Evolutionary conservation across 2,797 vertebrate genomes (phyloP).

Genomic region (Bovichtus variegatus): DNA sequence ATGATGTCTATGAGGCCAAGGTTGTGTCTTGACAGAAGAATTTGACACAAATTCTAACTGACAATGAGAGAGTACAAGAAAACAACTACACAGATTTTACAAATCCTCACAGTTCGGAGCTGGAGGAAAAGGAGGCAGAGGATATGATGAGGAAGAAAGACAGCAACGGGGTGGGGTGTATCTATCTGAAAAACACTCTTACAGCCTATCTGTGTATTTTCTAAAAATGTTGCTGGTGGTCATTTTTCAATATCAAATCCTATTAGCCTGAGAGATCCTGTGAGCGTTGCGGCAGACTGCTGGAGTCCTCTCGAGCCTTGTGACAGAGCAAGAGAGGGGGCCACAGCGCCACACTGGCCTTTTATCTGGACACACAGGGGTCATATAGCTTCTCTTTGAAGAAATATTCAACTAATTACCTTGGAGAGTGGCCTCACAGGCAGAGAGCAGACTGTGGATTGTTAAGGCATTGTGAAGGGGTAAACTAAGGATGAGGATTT

Average conservation of each 20-base stretch:
- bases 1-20: conserved; percentile 64
- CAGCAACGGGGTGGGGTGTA: conserved; percentile 11
- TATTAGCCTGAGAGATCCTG: conserved; percentile 86
- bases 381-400: conserved; percentile 88
- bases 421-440: conserved; percentile 85
- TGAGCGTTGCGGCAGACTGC: conserved; percentile 73
- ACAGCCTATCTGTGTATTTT: conserved; percentile 61
- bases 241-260: conserved; percentile 88
- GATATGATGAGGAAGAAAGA: conserved; percentile 25
- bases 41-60: conserved; percentile 50
- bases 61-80: conserved; percentile 35
- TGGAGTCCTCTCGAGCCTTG: conserved; percentile 84
- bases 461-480: conserved; percentile 80
- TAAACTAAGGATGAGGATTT: conserved; percentile 83
- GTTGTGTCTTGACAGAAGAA: conserved; percentile 43
- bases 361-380: conserved; percentile 86
- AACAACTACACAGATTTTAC: conserved; percentile 45
- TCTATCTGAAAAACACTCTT: conserved; percentile 60
- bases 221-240: conserved; percentile 77
- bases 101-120: conserved; percentile 35
- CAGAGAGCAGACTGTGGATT: conserved; percentile 81
- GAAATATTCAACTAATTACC: conserved; percentile 91
- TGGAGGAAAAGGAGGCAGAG: conserved; percentile 14
- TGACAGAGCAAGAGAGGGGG: conserved; percentile 72
- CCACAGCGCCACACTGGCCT: conserved; percentile 80